Percentiles rank a stretch among this genome's conserved stretches.
Evolutionary conservation across 92 coral and sea anemone genomes (phyloP).

Genomic region (Anthopleura xanthogrammica): DNA sequence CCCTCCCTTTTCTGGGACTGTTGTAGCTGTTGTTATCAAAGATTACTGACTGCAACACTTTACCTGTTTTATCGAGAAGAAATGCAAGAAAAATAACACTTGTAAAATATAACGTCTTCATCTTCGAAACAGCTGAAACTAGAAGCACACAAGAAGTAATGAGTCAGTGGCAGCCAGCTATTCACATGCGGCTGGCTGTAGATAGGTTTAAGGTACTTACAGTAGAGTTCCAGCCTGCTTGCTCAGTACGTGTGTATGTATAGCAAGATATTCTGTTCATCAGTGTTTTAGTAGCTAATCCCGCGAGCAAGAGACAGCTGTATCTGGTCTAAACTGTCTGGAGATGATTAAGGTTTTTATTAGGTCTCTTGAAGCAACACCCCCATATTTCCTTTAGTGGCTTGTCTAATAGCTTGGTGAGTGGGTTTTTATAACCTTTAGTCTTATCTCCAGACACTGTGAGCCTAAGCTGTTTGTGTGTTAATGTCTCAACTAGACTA

Average conservation of each 20-base stretch:
- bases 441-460: conserved; percentile 1
- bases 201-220: too few relatives aligned
- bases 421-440: not conserved
- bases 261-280: too few relatives aligned
- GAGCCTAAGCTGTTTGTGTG: not conserved
- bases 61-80: conserved; percentile 1
- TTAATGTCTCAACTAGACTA: not conserved
- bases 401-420: not conserved
- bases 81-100: not conserved
- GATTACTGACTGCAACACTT: not conserved
- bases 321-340: too few relatives aligned
- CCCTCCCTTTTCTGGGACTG: too few relatives aligned
- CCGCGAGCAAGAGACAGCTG: too few relatives aligned
- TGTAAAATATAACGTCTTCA: not conserved
- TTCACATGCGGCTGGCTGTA: too few relatives aligned
- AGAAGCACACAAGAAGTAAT: not conserved
- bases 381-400: not conserved
- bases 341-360: not conserved
- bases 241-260: too few relatives aligned
- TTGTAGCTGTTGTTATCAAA: too few relatives aligned
- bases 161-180: not conserved
- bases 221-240: too few relatives aligned
- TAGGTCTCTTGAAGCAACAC: not conserved
- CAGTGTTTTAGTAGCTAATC: too few relatives aligned
- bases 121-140: not conserved